Percentiles rank a stretch among this genome's conserved stretches.
phyloP scores from a whole-genome alignment of 2,113 vertebrate species.

The Abramis brama region DNA sequence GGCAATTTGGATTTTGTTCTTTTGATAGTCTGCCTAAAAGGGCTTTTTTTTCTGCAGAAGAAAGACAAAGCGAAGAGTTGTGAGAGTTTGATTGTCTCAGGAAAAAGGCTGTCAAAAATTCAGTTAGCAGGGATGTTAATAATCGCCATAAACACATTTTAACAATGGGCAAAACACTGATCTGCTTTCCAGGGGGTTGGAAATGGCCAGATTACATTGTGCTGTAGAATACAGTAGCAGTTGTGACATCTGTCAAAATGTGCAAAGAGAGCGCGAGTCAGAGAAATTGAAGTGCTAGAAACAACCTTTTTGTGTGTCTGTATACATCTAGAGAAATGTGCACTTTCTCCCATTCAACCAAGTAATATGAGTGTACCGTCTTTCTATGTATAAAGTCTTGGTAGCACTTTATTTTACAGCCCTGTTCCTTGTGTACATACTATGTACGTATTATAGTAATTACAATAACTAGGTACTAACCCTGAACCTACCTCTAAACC shows the following conservation, averaged over 20 bases:
- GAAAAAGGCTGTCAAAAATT: not conserved
- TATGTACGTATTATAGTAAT: no score
- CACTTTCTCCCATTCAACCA: not conserved
- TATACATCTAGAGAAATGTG: not conserved
- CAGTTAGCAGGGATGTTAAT: not conserved
- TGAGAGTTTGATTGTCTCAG: not conserved
- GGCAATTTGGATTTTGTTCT: conserved; percentile 44
- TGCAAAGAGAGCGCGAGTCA: not conserved
- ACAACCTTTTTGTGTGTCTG: not conserved
- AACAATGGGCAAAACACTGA: not conserved
- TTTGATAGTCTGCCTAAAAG: conserved; percentile 18
- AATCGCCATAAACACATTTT: not conserved
- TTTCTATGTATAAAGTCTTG: no score
- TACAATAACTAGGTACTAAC: no score
- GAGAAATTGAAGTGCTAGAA: not conserved
- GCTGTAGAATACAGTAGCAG: conserved; percentile 8
- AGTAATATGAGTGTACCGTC: no score
- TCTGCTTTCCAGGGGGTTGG: not conserved
- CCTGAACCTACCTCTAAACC: no score
- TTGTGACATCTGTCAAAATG: conserved; percentile 30
- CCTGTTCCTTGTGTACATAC: no score
- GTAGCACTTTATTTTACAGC: no score
- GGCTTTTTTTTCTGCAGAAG: not conserved
- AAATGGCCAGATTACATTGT: not conserved
- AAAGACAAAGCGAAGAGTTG: conserved; percentile 1